Evolutionary conservation across 2,888 invertebrate species (phyloP).

Genomic region (Aradus depressus): DNA sequence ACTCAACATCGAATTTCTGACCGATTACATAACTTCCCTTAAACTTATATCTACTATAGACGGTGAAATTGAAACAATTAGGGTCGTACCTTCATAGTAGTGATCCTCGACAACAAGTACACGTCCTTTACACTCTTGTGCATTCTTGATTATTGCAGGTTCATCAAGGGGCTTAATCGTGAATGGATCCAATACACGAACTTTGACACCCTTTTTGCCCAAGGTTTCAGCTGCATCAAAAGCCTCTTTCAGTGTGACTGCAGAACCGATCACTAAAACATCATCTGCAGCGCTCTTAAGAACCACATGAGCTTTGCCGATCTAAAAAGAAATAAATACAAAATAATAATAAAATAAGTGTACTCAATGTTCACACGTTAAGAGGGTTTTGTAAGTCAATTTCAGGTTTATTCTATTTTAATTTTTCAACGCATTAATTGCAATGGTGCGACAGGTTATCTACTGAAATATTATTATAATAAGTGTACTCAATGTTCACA

Average conservation of each 20-base stretch:
- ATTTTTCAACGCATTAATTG: too few relatives aligned
- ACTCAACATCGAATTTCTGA: too few relatives aligned
- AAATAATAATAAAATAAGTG: background rate
- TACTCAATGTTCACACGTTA: background rate
- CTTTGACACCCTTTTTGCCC: conserved; percentile 54
- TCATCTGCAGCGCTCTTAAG: conserved; percentile 63
- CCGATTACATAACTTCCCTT: too few relatives aligned
- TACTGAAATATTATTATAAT: too few relatives aligned
- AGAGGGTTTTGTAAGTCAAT: background rate
- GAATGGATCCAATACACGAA: conserved; percentile 87
- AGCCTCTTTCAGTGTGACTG: conserved; percentile 87
- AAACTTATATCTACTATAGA: too few relatives aligned
- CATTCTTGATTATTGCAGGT: conserved; percentile 60
- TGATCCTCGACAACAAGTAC: conserved; percentile 95
- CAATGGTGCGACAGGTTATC: too few relatives aligned
- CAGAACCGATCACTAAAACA: conserved; percentile 81
- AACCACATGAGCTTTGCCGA: conserved; percentile 71
- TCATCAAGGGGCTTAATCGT: conserved; percentile 91
- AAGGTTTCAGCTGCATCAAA: conserved; percentile 70
- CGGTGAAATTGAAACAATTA: too few relatives aligned
- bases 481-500: background rate
- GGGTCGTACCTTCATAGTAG: conserved; percentile 76
- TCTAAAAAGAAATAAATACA: conserved; percentile 35
- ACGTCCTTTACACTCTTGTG: conserved; percentile 63
- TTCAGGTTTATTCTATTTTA: too few relatives aligned